These are phyloP conservation scores for Indicator maculatus DNA, from an alignment of 2,113 vertebrate species.

Conservation along the genomic window DNA sequence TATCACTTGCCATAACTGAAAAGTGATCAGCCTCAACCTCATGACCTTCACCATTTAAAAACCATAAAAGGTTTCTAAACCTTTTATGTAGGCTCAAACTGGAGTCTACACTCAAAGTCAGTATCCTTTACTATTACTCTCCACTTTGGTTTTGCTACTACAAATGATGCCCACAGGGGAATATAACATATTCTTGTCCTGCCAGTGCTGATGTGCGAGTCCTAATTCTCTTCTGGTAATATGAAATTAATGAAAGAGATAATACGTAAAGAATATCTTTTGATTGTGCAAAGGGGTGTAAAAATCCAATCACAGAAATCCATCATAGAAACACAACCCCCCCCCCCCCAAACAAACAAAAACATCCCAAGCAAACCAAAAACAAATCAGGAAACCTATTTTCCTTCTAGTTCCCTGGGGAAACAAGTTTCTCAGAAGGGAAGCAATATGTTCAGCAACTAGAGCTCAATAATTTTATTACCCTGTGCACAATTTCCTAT, in stretches of 20 bases:
- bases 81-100: neutral
- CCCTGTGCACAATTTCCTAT: neutral
- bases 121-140: neutral
- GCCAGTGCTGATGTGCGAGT: neutral
- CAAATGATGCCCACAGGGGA: neutral
- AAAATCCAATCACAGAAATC: neutral
- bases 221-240: neutral
- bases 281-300: neutral
- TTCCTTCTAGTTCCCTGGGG: neutral
- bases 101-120: neutral
- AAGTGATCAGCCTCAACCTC: no score
- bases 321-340: neutral
- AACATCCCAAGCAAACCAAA: no score
- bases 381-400: neutral
- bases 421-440: neutral
- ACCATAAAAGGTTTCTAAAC: neutral
- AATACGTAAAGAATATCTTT: neutral
- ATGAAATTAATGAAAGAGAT: neutral
- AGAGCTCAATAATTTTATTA: neutral
- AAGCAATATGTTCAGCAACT: neutral
- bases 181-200: neutral
- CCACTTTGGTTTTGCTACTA: neutral
- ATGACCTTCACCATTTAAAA: no score
- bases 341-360: no score
- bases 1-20: no score